These are phyloP conservation scores for Dendrophyllia cribrosa DNA, from an alignment of 64 coral and sea anemone genomes.

Conservation along the genomic window DNA sequence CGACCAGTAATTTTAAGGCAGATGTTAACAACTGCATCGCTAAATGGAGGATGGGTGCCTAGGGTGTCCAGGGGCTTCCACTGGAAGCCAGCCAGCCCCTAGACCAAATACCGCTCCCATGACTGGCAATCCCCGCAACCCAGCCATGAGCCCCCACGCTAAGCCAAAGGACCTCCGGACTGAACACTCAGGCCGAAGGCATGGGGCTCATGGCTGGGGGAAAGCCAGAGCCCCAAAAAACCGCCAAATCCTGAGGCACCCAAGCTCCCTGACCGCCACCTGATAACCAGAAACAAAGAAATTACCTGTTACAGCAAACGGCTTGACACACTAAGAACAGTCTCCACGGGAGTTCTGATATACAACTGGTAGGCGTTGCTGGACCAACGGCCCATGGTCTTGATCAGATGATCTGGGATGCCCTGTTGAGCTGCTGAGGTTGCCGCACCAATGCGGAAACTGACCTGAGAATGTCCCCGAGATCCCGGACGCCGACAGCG, in stretches of 20 bases:
- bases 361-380: slow-evolving; percentile 27
- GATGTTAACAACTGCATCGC: no score
- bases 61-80: no score
- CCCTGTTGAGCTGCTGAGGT: background rate
- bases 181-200: background rate
- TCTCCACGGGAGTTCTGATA: background rate
- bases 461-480: slow-evolving; percentile 29
- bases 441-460: background rate
- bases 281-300: no score
- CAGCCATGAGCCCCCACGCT: slow-evolving; percentile 2
- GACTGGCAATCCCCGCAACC: no score
- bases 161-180: background rate
- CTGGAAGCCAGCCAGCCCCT: no score
- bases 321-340: background rate
- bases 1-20: no score
- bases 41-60: no score
- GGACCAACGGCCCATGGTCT: slow-evolving; percentile 12
- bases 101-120: no score
- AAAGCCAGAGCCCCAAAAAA: background rate
- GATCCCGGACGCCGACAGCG: background rate
- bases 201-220: background rate
- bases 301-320: background rate
- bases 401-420: slow-evolving; percentile 12
- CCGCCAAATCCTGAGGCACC: background rate
- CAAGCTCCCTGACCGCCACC: background rate